Percentiles rank a stretch among this genome's conserved stretches.
phyloP scores from a whole-genome alignment of 2,888 invertebrate species.

The Herminia tarsipennalis region DNA sequence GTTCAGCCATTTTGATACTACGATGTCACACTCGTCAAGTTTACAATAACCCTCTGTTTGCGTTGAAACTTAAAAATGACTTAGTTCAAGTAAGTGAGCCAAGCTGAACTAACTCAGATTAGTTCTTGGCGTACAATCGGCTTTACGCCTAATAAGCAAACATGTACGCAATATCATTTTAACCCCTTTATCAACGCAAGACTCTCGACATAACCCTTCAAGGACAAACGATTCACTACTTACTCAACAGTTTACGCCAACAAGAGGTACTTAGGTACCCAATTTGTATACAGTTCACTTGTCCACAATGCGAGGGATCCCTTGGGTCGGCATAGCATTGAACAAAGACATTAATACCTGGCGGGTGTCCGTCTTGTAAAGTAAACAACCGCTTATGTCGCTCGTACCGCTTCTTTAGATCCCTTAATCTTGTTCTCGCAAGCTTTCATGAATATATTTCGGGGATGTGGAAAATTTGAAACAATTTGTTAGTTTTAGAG shows the following conservation, averaged over 20 bases:
- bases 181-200: not conserved
- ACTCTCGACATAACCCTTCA: not conserved
- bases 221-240: constrained; percentile 8
- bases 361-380: constrained; percentile 16
- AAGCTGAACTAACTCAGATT: no score
- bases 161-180: not conserved
- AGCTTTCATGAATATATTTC: not conserved
- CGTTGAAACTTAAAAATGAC: no score
- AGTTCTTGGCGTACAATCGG: no score
- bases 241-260: constrained; percentile 4
- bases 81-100: no score
- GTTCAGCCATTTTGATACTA: no score
- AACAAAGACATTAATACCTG: constrained; percentile 36
- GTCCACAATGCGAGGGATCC: constrained; percentile 20
- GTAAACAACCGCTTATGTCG: constrained; percentile 29
- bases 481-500: no score
- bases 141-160: no score
- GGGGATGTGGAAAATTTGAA: not conserved
- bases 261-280: not conserved
- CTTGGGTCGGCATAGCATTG: constrained; percentile 7
- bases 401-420: constrained; percentile 13
- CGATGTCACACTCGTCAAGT: no score
- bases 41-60: no score
- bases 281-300: constrained; percentile 10
- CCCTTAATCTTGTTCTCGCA: constrained; percentile 28